These are phyloP conservation scores for Crocuta crocuta DNA, from an alignment of 2,113 vertebrate genomes.

Conservation along the genomic window DNA sequence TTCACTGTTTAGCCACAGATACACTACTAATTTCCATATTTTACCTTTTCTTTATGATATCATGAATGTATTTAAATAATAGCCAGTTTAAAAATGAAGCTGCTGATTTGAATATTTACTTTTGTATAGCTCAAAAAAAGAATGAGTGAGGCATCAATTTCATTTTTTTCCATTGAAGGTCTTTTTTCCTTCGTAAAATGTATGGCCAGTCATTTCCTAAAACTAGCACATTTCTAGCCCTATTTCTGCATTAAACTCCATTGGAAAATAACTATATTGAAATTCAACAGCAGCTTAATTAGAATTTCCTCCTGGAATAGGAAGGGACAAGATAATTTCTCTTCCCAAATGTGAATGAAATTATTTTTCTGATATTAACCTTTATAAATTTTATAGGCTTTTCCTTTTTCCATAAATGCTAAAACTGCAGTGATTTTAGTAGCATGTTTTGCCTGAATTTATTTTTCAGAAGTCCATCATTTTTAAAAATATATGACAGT, in stretches of 20 bases:
- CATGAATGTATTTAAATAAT: background rate
- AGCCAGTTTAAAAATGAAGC: background rate
- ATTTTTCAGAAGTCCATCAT: conserved; percentile 47
- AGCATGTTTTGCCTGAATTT: conserved; percentile 32
- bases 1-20: background rate
- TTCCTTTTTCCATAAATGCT: conserved; percentile 1
- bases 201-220: conserved; percentile 17
- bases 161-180: background rate
- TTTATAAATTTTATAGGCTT: background rate
- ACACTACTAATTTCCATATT: background rate
- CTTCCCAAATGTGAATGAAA: background rate
- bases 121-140: background rate
- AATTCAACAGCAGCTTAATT: background rate
- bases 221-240: background rate
- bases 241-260: background rate
- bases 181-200: background rate
- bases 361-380: conserved; percentile 46
- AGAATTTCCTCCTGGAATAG: background rate
- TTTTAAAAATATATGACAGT: background rate
- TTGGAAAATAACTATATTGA: conserved; percentile 35
- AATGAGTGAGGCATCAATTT: background rate
- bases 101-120: background rate
- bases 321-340: background rate
- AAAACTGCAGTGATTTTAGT: conserved; percentile 1
- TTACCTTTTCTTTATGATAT: background rate